Percentiles rank a stretch among this genome's conserved stretches.
phyloP scores from a whole-genome alignment of 64 coral and sea anemone genomes.

The Pachyseris speciosa region DNA sequence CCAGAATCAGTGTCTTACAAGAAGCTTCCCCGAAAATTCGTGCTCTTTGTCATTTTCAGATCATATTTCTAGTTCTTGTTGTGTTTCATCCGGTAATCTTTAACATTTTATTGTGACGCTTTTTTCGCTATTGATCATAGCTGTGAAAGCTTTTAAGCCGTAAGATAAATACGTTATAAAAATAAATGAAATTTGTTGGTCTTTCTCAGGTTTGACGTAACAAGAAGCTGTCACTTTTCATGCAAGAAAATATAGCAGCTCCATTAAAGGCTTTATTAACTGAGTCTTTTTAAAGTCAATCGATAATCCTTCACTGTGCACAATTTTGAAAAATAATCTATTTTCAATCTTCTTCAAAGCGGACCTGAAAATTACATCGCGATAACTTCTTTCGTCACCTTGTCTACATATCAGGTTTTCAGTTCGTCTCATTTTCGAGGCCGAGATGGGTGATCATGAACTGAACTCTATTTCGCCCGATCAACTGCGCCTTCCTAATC shows the following conservation, averaged over 20 bases:
- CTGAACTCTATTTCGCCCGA: neutral
- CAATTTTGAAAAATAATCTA: neutral
- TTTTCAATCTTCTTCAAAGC: neutral
- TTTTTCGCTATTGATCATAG: neutral
- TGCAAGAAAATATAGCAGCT: neutral
- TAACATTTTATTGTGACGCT: neutral
- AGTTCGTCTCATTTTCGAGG: too few relatives aligned
- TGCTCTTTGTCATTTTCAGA: neutral
- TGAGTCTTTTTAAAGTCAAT: slow-evolving; percentile 1
- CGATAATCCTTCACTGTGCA: neutral
- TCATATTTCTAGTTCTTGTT: neutral
- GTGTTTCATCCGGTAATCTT: neutral
- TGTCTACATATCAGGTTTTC: neutral
- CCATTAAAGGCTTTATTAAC: neutral
- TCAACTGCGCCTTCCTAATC: neutral
- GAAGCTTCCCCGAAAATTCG: neutral
- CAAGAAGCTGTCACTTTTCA: neutral
- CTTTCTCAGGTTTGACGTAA: neutral
- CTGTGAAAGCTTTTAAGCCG: neutral
- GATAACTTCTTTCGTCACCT: neutral
- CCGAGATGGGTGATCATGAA: neutral
- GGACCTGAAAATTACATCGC: neutral
- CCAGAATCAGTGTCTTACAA: too few relatives aligned
- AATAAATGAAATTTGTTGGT: neutral
- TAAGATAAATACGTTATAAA: neutral